These are phyloP conservation scores for Acromyrmex charruanus DNA, from an alignment of 1,140 invertebrate species.

Conservation along the genomic window DNA sequence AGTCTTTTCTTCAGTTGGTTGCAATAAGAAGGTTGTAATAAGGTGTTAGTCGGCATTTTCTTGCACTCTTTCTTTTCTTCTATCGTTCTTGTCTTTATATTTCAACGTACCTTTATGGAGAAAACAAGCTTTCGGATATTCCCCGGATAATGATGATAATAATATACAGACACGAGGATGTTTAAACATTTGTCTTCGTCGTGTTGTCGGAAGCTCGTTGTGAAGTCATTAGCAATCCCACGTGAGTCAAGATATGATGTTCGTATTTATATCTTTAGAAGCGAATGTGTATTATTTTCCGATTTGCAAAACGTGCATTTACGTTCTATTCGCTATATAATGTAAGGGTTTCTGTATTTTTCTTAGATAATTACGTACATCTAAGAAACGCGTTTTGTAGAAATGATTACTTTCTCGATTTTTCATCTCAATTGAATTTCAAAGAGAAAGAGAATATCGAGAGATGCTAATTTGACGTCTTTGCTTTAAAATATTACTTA, in stretches of 20 bases:
- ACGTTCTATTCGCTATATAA: conserved; percentile 13
- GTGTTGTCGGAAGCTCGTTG: conserved; percentile 14
- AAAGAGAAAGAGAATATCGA: background rate
- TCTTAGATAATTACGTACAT: background rate
- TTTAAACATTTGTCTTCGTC: conserved; percentile 20
- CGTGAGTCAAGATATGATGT: conserved; percentile 23
- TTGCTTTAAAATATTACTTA: conserved; percentile 14
- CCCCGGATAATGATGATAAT: conserved; percentile 56
- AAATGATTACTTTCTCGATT: background rate
- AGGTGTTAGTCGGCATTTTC: conserved; percentile 54
- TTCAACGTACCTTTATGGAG: conserved; percentile 9
- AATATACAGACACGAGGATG: conserved; percentile 19
- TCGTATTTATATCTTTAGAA: background rate
- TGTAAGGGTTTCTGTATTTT: background rate
- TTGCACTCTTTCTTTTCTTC: conserved; percentile 55
- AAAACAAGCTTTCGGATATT: conserved; percentile 63
- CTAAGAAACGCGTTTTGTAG: background rate
- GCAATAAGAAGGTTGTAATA: background rate
- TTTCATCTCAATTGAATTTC: background rate
- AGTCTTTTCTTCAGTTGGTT: conserved; percentile 16
- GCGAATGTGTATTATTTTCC: background rate
- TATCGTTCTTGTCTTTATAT: background rate
- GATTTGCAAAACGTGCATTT: background rate
- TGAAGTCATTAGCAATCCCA: conserved; percentile 59
- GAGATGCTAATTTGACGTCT: conserved; percentile 7